These are phyloP conservation scores for Bolinopsis microptera DNA, from an alignment of 37 sponge, comb jelly and placozoan genomes.

Conservation along the genomic window DNA sequence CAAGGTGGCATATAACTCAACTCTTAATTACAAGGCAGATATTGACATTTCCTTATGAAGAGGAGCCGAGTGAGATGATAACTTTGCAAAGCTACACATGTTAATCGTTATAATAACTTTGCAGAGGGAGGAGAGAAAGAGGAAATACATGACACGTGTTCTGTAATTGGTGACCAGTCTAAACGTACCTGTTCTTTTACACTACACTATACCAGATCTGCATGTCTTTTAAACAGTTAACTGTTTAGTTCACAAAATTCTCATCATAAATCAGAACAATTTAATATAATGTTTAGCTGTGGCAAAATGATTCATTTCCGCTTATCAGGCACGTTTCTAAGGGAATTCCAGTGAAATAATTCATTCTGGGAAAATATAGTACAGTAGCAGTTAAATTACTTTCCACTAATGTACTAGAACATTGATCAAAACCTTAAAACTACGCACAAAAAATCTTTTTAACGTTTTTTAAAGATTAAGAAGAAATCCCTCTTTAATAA, in stretches of 20 bases:
- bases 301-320: background rate
- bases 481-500: no score
- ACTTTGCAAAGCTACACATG: background rate
- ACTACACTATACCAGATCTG: background rate
- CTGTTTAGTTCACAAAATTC: background rate
- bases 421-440: no score
- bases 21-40: background rate
- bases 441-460: no score
- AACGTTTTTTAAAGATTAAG: no score
- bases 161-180: background rate
- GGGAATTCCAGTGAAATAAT: no score
- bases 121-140: background rate
- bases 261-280: background rate
- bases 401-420: no score
- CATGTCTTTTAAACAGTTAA: background rate
- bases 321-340: no score
- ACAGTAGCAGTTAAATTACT: no score
- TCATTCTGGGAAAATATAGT: background rate
- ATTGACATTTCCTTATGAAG: constrained; percentile 1
- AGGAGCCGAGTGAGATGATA: background rate
- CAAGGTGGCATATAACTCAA: background rate
- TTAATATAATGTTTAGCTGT: background rate
- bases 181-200: background rate
- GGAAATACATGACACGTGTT: background rate
- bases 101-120: background rate